Percentiles rank a stretch among this genome's conserved stretches.
phyloP scores from a whole-genome alignment of 2,113 vertebrate genomes.

The Pogona vitticeps region DNA sequence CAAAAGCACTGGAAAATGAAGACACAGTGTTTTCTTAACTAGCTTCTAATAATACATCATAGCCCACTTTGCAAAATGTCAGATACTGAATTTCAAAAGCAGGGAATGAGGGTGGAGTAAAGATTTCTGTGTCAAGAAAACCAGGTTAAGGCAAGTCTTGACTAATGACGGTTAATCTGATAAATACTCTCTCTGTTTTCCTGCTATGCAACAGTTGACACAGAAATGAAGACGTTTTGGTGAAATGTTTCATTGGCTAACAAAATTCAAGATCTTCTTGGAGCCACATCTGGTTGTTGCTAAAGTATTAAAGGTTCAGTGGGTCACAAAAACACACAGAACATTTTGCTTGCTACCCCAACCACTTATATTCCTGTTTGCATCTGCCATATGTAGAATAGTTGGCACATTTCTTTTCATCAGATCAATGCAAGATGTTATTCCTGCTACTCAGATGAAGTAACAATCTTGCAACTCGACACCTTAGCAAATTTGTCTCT shows the following conservation, averaged over 20 bases:
- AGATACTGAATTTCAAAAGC: constrained; percentile 18
- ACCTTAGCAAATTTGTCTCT: constrained; percentile 26
- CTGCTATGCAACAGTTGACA: constrained; percentile 12
- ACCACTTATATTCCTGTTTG: constrained; percentile 45
- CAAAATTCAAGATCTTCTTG: not conserved
- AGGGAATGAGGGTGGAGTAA: not conserved
- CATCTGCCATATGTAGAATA: constrained; percentile 41
- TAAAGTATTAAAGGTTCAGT: constrained; percentile 4
- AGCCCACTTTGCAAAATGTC: not conserved
- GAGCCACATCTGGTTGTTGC: not conserved
- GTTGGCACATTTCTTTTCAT: constrained; percentile 42
- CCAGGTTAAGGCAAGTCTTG: not conserved
- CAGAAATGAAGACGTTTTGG: not conserved
- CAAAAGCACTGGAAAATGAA: constrained; percentile 11
- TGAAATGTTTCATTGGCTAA: constrained; percentile 5
- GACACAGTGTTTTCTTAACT: constrained; percentile 14
- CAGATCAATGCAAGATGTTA: constrained; percentile 45
- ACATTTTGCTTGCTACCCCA: not conserved
- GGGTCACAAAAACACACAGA: constrained; percentile 26
- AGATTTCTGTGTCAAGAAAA: not conserved
- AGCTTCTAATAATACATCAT: not conserved
- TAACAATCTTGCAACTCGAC: constrained; percentile 12
- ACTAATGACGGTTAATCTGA: not conserved
- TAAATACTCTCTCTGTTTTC: not conserved
- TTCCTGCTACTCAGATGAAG: constrained; percentile 41